These are phyloP conservation scores for Agrochola lychnidis DNA, from an alignment of 2,888 invertebrate genomes.

Conservation along the genomic window DNA sequence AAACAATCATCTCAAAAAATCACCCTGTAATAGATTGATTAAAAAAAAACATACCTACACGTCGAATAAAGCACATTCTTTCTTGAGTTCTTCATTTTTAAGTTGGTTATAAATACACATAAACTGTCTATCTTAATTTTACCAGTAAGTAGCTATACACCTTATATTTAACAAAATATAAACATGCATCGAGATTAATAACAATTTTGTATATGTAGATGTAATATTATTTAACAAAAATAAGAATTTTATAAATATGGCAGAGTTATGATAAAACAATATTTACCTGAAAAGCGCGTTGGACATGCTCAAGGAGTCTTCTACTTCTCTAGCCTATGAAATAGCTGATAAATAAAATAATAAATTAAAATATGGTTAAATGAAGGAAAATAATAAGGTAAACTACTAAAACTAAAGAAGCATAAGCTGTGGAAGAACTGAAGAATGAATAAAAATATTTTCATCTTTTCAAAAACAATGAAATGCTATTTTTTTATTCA, in stretches of 20 bases:
- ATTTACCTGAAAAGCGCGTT: conserved; percentile 74
- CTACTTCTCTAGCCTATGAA: conserved; percentile 75
- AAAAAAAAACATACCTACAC: not conserved
- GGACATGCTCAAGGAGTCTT: conserved; percentile 75
- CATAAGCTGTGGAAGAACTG: not conserved
- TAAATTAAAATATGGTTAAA: conserved; percentile 63
- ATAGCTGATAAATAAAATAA: conserved; percentile 70
- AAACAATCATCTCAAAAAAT: not conserved
- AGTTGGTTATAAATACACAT: not conserved
- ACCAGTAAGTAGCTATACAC: too few species aligned
- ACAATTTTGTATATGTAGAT: not conserved
- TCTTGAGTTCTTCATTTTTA: not conserved
- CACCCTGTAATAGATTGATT: not conserved
- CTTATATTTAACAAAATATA: not conserved
- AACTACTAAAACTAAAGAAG: conserved; percentile 21
- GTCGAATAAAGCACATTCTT: not conserved
- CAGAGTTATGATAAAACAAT: conserved; percentile 49
- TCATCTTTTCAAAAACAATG: not conserved
- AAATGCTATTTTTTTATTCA: not conserved
- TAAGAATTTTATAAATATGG: not conserved
- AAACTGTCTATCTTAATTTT: not conserved
- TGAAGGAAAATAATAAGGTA: conserved; percentile 19
- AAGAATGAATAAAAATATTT: not conserved
- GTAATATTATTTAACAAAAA: not conserved
- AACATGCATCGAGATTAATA: conserved; percentile 11